Conservation (phyloP, 2,888 invertebrate species). For the Dryocosmus kuriphilus region DNA sequence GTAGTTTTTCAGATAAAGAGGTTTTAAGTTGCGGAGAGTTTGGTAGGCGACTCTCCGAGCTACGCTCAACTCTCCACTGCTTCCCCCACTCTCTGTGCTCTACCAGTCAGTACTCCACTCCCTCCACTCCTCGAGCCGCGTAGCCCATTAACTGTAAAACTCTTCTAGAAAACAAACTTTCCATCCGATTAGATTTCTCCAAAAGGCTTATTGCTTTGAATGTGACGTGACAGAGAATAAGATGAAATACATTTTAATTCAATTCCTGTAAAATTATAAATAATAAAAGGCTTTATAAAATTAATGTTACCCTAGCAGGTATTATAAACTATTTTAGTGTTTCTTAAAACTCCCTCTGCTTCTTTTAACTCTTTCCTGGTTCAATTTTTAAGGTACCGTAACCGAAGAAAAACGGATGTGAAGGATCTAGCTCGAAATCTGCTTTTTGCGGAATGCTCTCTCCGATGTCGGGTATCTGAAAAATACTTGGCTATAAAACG, state of each 20-base stretch:
- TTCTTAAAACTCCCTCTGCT: background rate
- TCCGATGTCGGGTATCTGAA: background rate
- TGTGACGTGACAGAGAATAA: background rate
- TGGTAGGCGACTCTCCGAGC: background rate
- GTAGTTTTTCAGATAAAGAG: background rate
- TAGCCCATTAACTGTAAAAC: background rate
- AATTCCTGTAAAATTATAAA: background rate
- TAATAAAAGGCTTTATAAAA: background rate
- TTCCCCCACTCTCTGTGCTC: background rate
- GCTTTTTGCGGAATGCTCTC: background rate
- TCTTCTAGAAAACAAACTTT: background rate
- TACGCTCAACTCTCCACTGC: background rate
- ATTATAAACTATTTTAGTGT: no score
- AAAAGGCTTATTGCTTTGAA: no score
- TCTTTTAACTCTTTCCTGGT: background rate
- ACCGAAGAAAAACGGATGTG: background rate
- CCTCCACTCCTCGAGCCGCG: background rate
- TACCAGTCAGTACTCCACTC: background rate
- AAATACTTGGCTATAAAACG: constrained; percentile 12
- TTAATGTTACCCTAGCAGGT: background rate
- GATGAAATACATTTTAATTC: background rate
- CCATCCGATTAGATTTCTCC: background rate
- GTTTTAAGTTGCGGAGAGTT: background rate
- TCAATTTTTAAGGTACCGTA: background rate
- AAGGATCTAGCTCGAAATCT: background rate